Base-by-base conservation (phyloP, 2,888 invertebrate genomes). In the Reticulitermes lucifugus region DNA sequence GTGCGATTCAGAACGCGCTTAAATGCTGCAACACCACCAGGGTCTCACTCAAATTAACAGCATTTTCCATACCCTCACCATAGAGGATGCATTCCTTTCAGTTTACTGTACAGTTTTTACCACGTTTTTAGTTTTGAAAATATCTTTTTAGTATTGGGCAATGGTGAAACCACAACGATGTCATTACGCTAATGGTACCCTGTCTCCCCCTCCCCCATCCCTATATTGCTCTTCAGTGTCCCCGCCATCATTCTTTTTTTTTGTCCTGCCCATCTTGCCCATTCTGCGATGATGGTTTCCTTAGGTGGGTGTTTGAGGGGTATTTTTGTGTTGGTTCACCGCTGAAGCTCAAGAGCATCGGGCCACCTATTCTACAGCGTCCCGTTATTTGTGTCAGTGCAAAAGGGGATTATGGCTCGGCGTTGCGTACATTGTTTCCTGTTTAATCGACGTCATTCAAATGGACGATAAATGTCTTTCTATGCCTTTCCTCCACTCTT, bases 181-280 rank as follows among this genome's bases (percentile, higher is more conserved):
- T 73, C 21, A 73, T 73, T 73, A 73, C 73, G 73, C 41, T 73
- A 73, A 73, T 73, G 73, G 73, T 18, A 73, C 73, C 73, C 21
- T 73, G 25, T 65, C 65, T 10, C 25, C 65, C 25, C 65, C n/a
- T 65, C 14, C 18, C 18, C 18, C 12, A 22, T 21, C n/a, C 25
- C 65, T 18, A 55, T 55, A 5, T 18, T 55, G 55, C 55, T 55
- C 18, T 18, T 65, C 65, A 21, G 6, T n/a, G 60, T 60, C 60
- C 9, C n/a, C 60, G 4, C n/a, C 71, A 14, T 71, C n/a, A 12
- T 71, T 7, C 35, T 18, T 41, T 14, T 73, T 73, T 35, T 73
- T 12, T 73, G 7, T 73, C 73, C 73, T 73, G 29, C 35, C 35
- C 41, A 73, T 73, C 35, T 73, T 73, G 73, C 73, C 41, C 73